A percentile compares a stretch with the other conserved stretches of the same genome.
Evolutionary conservation across 2,797 vertebrate species (phyloP).

Genomic region (Trematomus bernacchii): DNA sequence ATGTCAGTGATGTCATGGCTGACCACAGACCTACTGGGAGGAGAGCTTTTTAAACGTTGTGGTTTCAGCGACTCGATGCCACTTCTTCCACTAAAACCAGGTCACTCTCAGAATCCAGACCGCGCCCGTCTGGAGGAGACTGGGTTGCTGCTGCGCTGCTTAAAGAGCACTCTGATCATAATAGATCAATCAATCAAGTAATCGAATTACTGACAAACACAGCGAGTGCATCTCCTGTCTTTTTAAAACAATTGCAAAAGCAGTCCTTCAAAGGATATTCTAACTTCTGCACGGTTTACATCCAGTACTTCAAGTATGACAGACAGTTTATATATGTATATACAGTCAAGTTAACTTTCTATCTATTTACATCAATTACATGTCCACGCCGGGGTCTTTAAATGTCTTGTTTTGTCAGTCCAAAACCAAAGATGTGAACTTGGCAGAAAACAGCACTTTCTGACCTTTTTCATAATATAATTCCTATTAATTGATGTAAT

Average conservation of each 20-base stretch:
- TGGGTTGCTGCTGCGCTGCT: not conserved
- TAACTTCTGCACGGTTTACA: not conserved
- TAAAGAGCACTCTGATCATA: not conserved
- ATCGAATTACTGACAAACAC: not conserved
- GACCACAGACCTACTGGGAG: conserved; percentile 40
- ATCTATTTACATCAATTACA: no score
- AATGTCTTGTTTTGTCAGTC: no score
- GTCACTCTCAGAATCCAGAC: conserved; percentile 35
- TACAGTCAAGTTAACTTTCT: no score
- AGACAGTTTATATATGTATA: no score
- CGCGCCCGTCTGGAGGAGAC: conserved; percentile 65
- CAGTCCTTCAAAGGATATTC: not conserved
- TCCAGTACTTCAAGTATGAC: not conserved
- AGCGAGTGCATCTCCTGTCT: not conserved
- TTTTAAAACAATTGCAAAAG: not conserved
- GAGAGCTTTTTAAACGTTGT: conserved; percentile 56
- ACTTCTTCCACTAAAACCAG: conserved; percentile 43
- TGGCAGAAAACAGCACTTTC: no score
- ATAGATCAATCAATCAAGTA: conserved; percentile 4
- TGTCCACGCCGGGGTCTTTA: not conserved
- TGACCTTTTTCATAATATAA: no score
- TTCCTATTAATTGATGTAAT: no score
- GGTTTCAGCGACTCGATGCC: conserved; percentile 56
- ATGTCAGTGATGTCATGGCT: conserved; percentile 54
- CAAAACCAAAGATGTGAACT: no score